These are phyloP conservation scores for Eleginops maclovinus DNA, from an alignment of 2,113 vertebrate genomes.

Conservation along the genomic window DNA sequence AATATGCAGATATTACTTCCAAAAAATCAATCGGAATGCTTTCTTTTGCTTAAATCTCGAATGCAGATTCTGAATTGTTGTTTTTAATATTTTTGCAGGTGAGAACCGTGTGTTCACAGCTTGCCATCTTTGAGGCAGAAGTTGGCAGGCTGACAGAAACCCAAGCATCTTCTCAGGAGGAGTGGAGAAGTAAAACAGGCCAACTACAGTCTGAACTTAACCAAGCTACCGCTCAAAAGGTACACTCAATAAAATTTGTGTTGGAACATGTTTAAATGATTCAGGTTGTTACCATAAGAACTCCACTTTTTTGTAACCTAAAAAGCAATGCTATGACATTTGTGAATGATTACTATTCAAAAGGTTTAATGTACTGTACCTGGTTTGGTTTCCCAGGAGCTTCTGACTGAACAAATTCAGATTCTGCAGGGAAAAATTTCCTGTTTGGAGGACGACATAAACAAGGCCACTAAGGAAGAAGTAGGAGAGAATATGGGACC, in stretches of 20 bases:
- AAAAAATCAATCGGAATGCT: too few relatives aligned
- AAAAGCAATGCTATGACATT: too few relatives aligned
- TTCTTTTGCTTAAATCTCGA: too few relatives aligned
- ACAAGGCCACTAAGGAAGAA: slow-evolving; percentile 77
- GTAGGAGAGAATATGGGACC: slow-evolving; percentile 93
- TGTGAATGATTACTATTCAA: background rate
- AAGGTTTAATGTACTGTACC: background rate
- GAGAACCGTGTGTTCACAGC: slow-evolving; percentile 83
- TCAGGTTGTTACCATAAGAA: background rate
- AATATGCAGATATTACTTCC: too few relatives aligned
- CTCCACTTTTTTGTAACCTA: background rate
- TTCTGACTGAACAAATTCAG: slow-evolving; percentile 88
- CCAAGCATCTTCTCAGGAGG: slow-evolving; percentile 78
- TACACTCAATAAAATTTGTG: slow-evolving; percentile 50
- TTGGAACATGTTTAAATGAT: background rate
- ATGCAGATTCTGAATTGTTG: background rate
- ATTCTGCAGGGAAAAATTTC: slow-evolving; percentile 93
- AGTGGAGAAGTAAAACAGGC: slow-evolving; percentile 76
- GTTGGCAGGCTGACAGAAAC: slow-evolving; percentile 84
- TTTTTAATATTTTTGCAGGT: slow-evolving; percentile 75
- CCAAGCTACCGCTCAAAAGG: slow-evolving; percentile 87
- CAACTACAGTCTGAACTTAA: slow-evolving; percentile 84
- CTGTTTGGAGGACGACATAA: slow-evolving; percentile 89
- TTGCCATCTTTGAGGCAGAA: slow-evolving; percentile 84
- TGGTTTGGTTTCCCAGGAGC: slow-evolving; percentile 82